Percentiles rank a stretch among this genome's conserved stretches.
Evolutionary conservation across 2,888 invertebrate species (phyloP).

Genomic region (Pristionchus exspectatus): DNA sequence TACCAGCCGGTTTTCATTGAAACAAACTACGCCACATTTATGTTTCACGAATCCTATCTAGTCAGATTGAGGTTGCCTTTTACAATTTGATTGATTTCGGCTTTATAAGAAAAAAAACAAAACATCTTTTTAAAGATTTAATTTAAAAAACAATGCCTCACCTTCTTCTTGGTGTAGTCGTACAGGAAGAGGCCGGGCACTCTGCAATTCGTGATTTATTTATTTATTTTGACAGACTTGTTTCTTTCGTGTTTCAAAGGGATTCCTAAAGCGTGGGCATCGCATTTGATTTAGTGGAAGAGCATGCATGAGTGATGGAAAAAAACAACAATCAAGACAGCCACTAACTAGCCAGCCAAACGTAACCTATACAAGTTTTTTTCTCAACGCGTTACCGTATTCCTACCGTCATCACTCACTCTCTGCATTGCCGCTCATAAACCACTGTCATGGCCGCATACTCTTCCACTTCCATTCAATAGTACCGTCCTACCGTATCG

Average conservation of each 20-base stretch:
- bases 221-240: background rate
- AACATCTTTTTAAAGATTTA: too few species aligned
- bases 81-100: background rate
- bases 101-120: background rate
- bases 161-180: conserved; percentile 68
- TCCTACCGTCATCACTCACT: conserved; percentile 1
- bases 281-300: too few species aligned
- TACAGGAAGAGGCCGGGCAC: conserved; percentile 77
- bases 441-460: background rate
- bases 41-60: background rate
- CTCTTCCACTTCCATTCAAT: too few species aligned
- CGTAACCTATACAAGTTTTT: too few species aligned
- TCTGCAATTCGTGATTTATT: conserved; percentile 59
- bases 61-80: background rate
- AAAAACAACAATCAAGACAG: background rate
- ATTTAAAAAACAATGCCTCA: background rate
- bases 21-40: too few species aligned
- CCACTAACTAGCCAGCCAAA: too few species aligned
- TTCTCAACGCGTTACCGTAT: too few species aligned
- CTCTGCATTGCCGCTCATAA: conserved; percentile 52
- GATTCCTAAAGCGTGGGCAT: too few species aligned
- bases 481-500: too few species aligned
- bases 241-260: too few species aligned
- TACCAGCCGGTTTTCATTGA: background rate
- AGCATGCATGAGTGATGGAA: too few species aligned